Evolutionary conservation across 1,140 invertebrate species (phyloP).

Genomic region (Saxidomus purpurata): DNA sequence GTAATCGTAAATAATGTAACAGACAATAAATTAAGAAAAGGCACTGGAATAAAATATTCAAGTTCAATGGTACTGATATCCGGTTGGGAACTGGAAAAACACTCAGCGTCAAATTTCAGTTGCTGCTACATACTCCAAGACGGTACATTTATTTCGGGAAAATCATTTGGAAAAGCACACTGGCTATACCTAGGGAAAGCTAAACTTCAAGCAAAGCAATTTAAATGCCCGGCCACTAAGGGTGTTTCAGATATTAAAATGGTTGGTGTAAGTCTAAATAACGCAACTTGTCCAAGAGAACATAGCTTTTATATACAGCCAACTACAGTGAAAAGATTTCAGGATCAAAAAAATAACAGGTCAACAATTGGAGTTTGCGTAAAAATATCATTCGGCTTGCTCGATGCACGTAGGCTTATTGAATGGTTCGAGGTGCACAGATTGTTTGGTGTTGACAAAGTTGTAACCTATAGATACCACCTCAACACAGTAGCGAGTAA

Average conservation of each 20-base stretch:
- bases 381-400: background rate
- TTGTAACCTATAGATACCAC: background rate
- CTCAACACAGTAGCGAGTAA: background rate
- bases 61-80: background rate
- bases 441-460: slow-evolving; percentile 38
- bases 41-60: background rate
- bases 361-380: background rate
- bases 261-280: background rate
- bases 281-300: background rate
- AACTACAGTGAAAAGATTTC: background rate
- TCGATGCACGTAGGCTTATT: slow-evolving; percentile 11
- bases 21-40: background rate
- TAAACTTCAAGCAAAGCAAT: background rate
- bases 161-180: background rate
- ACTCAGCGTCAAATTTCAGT: background rate
- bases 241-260: background rate
- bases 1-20: background rate
- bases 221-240: background rate
- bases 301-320: background rate
- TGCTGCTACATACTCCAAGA: background rate
- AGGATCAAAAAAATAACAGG: background rate
- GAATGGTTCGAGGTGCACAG: slow-evolving; percentile 40
- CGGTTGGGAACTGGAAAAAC: background rate
- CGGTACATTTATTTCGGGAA: background rate
- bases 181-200: background rate